Conservation (phyloP, 2,888 invertebrate genomes). For the Aleiodes leptofemur region DNA sequence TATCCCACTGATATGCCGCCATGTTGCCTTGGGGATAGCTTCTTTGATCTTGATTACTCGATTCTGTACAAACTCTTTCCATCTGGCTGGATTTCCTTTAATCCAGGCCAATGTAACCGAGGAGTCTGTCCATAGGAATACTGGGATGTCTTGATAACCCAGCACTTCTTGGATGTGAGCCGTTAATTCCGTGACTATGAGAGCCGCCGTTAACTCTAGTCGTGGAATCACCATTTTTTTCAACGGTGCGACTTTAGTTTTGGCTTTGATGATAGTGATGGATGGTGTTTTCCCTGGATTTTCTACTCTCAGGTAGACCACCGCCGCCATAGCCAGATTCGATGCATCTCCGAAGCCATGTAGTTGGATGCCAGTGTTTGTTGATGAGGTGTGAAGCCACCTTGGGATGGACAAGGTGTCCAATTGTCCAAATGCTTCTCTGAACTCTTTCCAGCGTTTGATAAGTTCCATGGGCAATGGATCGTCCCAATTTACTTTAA, state of each 20-base stretch:
- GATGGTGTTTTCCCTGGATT: background rate
- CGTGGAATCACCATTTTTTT: conserved; percentile 56
- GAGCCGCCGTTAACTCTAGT: conserved; percentile 54
- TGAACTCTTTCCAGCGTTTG: background rate
- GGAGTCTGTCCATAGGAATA: background rate
- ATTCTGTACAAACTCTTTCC: conserved; percentile 55
- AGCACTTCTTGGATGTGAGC: background rate
- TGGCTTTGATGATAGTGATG: conserved; percentile 44
- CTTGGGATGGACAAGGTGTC: conserved; percentile 37
- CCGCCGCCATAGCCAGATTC: conserved; percentile 52
- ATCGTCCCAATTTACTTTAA: conserved; percentile 46
- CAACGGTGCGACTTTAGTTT: conserved; percentile 51
- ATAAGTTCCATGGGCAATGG: conserved; percentile 1
- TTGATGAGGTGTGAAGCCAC: conserved; percentile 38
- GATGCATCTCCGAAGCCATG: conserved; percentile 59
- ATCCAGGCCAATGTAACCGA: conserved; percentile 43
- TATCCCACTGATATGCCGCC: conserved; percentile 47
- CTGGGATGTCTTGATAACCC: background rate
- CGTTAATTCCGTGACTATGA: conserved; percentile 44
- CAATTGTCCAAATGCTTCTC: background rate
- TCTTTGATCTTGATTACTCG: conserved; percentile 50
- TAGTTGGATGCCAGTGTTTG: conserved; percentile 20
- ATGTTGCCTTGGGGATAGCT: conserved; percentile 29
- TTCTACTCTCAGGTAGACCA: conserved; percentile 46
- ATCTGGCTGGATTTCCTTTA: conserved; percentile 47